These are phyloP conservation scores for Lingula anatina DNA, from an alignment of 2,888 invertebrate genomes.

Conservation along the genomic window DNA sequence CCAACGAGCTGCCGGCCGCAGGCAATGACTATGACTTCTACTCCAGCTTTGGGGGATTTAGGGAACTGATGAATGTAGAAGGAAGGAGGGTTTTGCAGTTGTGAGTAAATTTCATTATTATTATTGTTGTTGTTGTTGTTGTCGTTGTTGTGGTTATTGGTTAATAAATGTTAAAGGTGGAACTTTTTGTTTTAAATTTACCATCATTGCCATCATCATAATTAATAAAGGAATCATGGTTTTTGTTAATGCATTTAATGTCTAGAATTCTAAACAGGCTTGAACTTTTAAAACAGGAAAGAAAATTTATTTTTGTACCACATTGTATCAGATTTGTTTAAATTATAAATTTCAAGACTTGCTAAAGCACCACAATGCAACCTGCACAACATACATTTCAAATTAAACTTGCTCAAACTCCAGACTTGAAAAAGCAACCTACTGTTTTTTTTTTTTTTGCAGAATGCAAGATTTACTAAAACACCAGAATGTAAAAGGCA, in stretches of 20 bases:
- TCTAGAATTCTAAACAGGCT: no score
- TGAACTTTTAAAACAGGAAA: no score
- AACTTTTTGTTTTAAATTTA: not conserved
- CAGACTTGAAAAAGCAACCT: no score
- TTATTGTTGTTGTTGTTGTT: not conserved
- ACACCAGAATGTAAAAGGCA: constrained; percentile 39
- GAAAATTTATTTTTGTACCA: no score
- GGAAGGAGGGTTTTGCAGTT: constrained; percentile 62
- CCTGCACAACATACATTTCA: no score
- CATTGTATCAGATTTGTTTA: no score
- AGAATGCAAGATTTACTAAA: constrained; percentile 37
- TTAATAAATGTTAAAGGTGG: not conserved
- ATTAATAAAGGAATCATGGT: no score
- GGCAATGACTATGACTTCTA: constrained; percentile 70
- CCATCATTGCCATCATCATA: not conserved
- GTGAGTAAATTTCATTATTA: constrained; percentile 44
- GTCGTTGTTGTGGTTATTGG: constrained; percentile 1
- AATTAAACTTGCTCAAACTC: no score
- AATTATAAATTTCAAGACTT: no score
- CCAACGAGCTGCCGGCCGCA: constrained; percentile 66
- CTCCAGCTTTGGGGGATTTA: constrained; percentile 71
- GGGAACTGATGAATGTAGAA: constrained; percentile 62
- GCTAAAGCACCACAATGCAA: no score
- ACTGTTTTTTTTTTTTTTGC: constrained; percentile 1
- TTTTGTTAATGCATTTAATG: no score